These are phyloP conservation scores for Zeus faber DNA, from an alignment of 2,113 vertebrate genomes.

Conservation along the genomic window DNA sequence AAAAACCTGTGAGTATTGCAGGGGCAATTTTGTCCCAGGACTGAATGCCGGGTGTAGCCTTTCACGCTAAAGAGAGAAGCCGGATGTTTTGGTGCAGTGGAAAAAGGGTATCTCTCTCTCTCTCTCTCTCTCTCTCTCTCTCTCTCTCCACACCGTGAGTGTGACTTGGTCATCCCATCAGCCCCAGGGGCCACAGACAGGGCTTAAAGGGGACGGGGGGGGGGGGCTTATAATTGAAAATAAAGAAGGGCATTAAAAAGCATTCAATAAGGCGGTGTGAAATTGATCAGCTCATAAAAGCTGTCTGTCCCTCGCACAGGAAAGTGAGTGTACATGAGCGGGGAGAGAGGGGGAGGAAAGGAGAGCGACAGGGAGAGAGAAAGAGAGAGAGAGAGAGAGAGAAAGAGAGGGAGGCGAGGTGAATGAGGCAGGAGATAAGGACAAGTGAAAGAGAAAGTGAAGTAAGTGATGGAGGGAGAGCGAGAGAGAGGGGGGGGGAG, in stretches of 20 bases:
- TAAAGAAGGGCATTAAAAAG: conserved; percentile 75
- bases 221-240: conserved; percentile 69
- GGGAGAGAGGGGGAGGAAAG: background rate
- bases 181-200: conserved; percentile 44
- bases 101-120: too few relatives aligned
- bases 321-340: conserved; percentile 21
- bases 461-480: conserved; percentile 1
- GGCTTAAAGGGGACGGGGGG: too few relatives aligned
- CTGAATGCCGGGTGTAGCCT: too few relatives aligned
- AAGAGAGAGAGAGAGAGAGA: background rate
- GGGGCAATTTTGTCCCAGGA: too few relatives aligned
- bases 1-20: too few relatives aligned
- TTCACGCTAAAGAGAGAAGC: too few relatives aligned
- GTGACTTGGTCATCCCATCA: conserved; percentile 40
- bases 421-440: background rate
- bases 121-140: too few relatives aligned
- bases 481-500: background rate
- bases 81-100: too few relatives aligned
- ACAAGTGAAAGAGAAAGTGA: background rate
- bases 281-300: conserved; percentile 76
- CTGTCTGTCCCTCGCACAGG: conserved; percentile 12
- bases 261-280: conserved; percentile 73
- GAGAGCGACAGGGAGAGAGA: background rate
- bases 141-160: conserved; percentile 1
- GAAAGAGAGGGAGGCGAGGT: background rate